A percentile compares a stretch with the other conserved stretches of the same genome.
Evolutionary conservation across 2,113 vertebrate genomes (phyloP).

Genomic region (Steatornis caripensis): DNA sequence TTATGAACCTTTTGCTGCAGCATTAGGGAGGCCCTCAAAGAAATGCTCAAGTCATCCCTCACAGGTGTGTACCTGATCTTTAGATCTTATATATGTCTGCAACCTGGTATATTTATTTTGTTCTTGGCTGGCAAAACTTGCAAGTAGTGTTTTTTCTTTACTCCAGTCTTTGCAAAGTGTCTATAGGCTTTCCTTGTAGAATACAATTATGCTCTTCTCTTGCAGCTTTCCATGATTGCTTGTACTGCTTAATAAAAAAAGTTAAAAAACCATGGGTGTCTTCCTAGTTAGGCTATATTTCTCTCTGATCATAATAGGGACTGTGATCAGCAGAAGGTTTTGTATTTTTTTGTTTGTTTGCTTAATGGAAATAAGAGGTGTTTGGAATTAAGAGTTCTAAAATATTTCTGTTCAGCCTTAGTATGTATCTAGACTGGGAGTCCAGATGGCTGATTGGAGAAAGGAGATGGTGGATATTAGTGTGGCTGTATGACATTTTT

Average conservation of each 20-base stretch:
- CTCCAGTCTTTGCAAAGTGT: neutral
- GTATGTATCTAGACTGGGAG: neutral
- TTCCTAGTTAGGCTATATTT: neutral
- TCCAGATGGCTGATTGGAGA: neutral
- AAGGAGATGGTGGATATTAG: neutral
- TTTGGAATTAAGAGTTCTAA: neutral
- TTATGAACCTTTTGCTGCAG: neutral
- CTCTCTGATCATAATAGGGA: neutral
- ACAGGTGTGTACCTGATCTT: too few relatives aligned
- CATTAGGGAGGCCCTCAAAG: neutral
- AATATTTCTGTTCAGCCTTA: neutral
- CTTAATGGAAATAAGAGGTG: neutral
- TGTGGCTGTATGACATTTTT: neutral
- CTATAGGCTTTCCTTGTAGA: neutral
- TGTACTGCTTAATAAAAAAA: neutral
- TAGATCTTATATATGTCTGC: too few relatives aligned
- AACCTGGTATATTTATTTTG: neutral
- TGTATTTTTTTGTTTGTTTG: neutral
- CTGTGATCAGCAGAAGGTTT: neutral
- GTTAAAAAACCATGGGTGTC: neutral
- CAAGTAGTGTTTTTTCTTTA: neutral
- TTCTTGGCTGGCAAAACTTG: neutral
- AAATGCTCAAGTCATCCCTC: neutral
- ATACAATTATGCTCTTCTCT: neutral
- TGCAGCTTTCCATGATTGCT: neutral